Evolutionary conservation across 92 coral and sea anemone species (phyloP), one percentile per base, ranked within the genome.

Genomic region (Plumapathes pennacea): DNA sequence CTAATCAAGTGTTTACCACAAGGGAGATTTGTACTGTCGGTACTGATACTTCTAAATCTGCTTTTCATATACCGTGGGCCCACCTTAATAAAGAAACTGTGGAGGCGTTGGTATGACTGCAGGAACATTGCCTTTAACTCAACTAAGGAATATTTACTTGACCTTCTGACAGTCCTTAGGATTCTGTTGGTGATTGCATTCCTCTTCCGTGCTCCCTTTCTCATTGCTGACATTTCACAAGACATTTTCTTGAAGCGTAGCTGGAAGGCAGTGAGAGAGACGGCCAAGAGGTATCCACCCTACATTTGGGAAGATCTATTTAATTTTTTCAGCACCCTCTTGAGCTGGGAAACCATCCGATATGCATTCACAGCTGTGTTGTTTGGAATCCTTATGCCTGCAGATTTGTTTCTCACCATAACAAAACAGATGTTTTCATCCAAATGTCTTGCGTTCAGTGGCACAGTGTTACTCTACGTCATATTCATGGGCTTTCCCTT

Each of bases 331-430:
- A 27, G 68, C 4, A 71, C 62, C 7, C 59, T 92, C 11, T 52
- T 81, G 12, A 79, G 86, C 37, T 92, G 98, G 98, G 77, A 90
- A 27, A 88, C 77, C n/a, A 74, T 92, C 10, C 89, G 98, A 7
- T 92, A 80, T 46, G 24, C 70, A 25, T 71, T 92, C 56, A 89
- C 98, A 13, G 81, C 98, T n/a, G 22, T 81, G 24, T 45, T 92
- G 36, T 92, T 92, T 73, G 98, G 98, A 25, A 81, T 92, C 5
- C 76, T 92, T 31, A 92, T 92, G 82, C 98, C 98, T 3, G 98
- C 98, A 2, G 96, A 92, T 38, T 63, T 92, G 46, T 80, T 92
- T 58, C 44, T 92, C 28, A 89, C 89, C 13, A 86, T 86, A 31
- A 59, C 81, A 66, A 92, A 84, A 68, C 81, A 56, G 27, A 52